Base-by-base conservation (phyloP, 1,140 invertebrate species). In the Brachionus manjavacas region DNA sequence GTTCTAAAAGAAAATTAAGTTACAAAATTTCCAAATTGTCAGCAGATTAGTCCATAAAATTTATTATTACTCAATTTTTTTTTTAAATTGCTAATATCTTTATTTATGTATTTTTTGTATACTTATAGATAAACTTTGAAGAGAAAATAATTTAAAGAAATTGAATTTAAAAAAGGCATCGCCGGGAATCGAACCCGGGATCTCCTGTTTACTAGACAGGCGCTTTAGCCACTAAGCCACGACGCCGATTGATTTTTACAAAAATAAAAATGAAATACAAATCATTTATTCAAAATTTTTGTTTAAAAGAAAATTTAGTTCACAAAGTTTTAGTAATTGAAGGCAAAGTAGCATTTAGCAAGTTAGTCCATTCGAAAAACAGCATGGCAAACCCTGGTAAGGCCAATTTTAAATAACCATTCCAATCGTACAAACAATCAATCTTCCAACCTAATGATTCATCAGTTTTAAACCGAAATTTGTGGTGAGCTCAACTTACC, bases 301-400 rank as follows among this genome's bases (percentile, higher is more conserved):
- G 16, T 60, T 60, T 1, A 60, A 25, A 9, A 60, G 6, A 60
- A 60, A 60, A 60, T 11, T 46, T 12, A 6, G 25, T 20, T 60
- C 52, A 60, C 16, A 60, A 60, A 60, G 9, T 23, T 60, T 60
- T 60, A 60, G 52, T 60, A 3, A 60, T 60, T 20, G 52, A 60
- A 20, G 52, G 52, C 52, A 60, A 23, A 23, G 52, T 60, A 20
- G 52, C 52, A 60, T 60, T 60, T 1, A 60, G 52, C 52, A 60
- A 81, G 35, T 81, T 81, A 23, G 79, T 81, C 79, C 79, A 81
- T 23, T 81, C 79, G 39, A 81, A 60, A 20, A 81, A 68, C n/a
- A 81, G 9, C 52, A 68, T 68, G 25, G 64, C 64, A 68, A 81
- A 68, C 9, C 79, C 79, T 31, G 79, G 79, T 11, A 81, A 28